Conservation (phyloP, 1,140 invertebrate species). For the Tetramorium simillimum region DNA sequence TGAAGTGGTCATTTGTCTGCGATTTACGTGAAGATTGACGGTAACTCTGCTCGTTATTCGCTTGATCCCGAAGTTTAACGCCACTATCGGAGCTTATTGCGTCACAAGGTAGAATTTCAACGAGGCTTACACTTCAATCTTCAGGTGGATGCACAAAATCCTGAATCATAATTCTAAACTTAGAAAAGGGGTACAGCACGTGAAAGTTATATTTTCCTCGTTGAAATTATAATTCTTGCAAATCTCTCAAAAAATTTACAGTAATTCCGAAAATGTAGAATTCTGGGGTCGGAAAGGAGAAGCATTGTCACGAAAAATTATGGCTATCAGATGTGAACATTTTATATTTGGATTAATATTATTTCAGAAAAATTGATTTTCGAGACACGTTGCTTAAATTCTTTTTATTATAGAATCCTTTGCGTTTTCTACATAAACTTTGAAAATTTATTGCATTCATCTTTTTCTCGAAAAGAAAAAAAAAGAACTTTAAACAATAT, state of each 20-base stretch:
- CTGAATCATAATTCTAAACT: neutral
- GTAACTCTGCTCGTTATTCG: slow-evolving; percentile 8
- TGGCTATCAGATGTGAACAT: neutral
- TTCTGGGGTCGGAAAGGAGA: neutral
- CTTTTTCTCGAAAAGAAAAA: neutral
- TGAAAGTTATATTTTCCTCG: neutral
- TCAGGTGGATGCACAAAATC: neutral
- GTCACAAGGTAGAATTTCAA: neutral
- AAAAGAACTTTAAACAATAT: neutral
- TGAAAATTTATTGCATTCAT: neutral
- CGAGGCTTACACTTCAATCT: neutral
- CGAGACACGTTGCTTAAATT: neutral
- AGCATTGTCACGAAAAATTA: neutral
- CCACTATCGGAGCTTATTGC: neutral
- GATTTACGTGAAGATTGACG: slow-evolving; percentile 56
- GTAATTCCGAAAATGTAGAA: neutral
- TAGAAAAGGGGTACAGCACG: neutral
- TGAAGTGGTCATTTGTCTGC: slow-evolving; percentile 55
- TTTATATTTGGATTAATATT: no score
- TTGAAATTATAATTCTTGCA: neutral
- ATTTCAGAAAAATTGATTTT: no score
- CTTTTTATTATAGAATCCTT: neutral
- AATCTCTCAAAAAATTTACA: neutral
- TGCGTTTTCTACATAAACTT: neutral
- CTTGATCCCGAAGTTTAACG: slow-evolving; percentile 12